Conservation (phyloP, 2,797 vertebrate species). For the Sebastiscus tertius region DNA sequence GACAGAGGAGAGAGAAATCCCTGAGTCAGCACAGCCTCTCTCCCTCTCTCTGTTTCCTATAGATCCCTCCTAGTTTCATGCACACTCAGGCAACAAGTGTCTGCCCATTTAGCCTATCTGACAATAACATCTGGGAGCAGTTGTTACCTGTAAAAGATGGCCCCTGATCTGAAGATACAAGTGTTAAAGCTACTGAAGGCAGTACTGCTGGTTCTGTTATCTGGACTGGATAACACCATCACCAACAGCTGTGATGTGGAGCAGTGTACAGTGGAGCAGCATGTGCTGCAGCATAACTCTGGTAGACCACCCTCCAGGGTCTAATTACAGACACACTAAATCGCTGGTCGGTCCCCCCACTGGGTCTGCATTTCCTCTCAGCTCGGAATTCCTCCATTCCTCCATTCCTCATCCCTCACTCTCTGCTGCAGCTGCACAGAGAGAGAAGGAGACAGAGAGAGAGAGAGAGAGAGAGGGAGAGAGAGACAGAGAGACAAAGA, state of each 20-base stretch:
- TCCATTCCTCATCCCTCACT: background rate
- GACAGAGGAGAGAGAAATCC: background rate
- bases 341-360: background rate
- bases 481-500: background rate
- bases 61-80: slow-evolving; percentile 40
- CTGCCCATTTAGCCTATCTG: background rate
- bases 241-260: background rate
- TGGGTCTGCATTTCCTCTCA: slow-evolving; percentile 14
- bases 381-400: slow-evolving; percentile 21
- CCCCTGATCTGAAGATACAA: background rate
- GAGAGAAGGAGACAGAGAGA: background rate
- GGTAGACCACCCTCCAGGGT: background rate
- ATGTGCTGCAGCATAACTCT: background rate
- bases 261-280: background rate
- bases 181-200: background rate
- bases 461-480: background rate
- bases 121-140: background rate
- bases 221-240: background rate
- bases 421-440: background rate
- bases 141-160: background rate
- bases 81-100: slow-evolving; percentile 17
- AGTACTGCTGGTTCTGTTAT: background rate
- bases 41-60: background rate
- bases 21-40: slow-evolving; percentile 31
- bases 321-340: background rate